These are phyloP conservation scores for Acrossocheilus fasciatus DNA, from an alignment of 2,797 vertebrate genomes.

Conservation along the genomic window DNA sequence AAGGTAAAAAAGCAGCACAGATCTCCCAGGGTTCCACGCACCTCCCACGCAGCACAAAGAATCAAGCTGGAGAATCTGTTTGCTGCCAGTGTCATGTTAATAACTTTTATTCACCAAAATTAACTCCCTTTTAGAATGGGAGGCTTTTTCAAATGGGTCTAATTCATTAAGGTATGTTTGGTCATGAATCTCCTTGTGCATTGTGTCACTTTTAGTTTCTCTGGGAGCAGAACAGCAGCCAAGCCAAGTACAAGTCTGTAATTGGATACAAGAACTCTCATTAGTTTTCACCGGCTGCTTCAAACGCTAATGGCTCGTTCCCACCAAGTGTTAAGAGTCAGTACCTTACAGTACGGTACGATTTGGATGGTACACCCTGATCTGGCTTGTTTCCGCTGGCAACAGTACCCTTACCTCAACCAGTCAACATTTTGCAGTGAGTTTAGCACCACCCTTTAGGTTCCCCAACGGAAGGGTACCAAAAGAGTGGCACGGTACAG, in stretches of 20 bases:
- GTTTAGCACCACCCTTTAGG: too few relatives aligned
- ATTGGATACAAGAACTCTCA: background rate
- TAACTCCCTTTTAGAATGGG: background rate
- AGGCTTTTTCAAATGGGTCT: background rate
- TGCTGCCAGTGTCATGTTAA: background rate
- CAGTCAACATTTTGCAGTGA: too few relatives aligned
- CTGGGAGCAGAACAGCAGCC: background rate
- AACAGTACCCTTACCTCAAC: background rate
- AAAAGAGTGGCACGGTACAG: too few relatives aligned
- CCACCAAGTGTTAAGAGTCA: background rate
- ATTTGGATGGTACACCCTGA: background rate
- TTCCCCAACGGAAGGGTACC: too few relatives aligned
- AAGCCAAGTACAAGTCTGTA: background rate
- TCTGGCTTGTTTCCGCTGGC: background rate
- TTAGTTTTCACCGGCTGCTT: background rate
- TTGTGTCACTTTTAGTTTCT: background rate
- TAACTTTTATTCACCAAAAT: background rate
- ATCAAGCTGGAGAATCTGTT: slow-evolving; percentile 6
- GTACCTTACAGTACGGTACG: background rate
- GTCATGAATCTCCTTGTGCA: background rate
- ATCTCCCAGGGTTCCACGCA: slow-evolving; percentile 12
- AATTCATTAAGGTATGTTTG: background rate
- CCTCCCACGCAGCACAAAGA: slow-evolving; percentile 26
- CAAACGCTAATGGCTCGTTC: background rate
- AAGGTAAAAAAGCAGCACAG: slow-evolving; percentile 29